A percentile compares a stretch with the other conserved stretches of the same genome.
These are phyloP conservation scores for Neopipo cinnamomea DNA, from an alignment of 2,113 vertebrate species.

Conservation along the genomic window DNA sequence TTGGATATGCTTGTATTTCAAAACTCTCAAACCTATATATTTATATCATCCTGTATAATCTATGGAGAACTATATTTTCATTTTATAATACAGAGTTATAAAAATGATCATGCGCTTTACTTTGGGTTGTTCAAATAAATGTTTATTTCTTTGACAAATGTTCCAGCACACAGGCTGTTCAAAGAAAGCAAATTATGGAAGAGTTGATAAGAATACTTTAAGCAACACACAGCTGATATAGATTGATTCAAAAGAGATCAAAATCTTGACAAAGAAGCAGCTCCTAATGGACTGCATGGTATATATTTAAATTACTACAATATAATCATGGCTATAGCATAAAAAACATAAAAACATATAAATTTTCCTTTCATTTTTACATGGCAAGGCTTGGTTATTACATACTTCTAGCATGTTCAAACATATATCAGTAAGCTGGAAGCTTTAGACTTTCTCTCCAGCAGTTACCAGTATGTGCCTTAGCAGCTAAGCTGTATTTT, in stretches of 20 bases:
- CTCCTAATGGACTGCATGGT: background rate
- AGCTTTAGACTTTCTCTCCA: slow-evolving; percentile 61
- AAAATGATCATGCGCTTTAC: slow-evolving; percentile 63
- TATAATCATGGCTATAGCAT: background rate
- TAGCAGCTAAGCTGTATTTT: background rate
- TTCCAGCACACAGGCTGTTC: slow-evolving; percentile 69
- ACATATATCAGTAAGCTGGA: slow-evolving; percentile 71
- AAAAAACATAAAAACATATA: background rate
- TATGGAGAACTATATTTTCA: slow-evolving; percentile 75
- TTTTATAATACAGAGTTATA: slow-evolving; percentile 69
- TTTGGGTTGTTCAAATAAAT: slow-evolving; percentile 65
- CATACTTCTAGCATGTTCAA: slow-evolving; percentile 74
- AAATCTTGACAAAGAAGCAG: slow-evolving; percentile 38
- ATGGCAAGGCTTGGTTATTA: slow-evolving; percentile 55
- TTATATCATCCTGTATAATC: slow-evolving; percentile 57
- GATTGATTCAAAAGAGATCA: slow-evolving; percentile 60
- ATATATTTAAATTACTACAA: background rate
- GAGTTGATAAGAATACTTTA: slow-evolving; percentile 65
- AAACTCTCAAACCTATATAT: slow-evolving; percentile 23
- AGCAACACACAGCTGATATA: slow-evolving; percentile 53
- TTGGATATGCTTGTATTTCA: background rate
- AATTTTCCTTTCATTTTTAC: background rate
- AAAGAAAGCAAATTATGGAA: slow-evolving; percentile 74
- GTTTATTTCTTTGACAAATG: slow-evolving; percentile 74
- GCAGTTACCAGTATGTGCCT: slow-evolving; percentile 72